These are phyloP conservation scores for Brienomyrus brachyistius DNA, from an alignment of 2,113 vertebrate genomes.

Conservation along the genomic window DNA sequence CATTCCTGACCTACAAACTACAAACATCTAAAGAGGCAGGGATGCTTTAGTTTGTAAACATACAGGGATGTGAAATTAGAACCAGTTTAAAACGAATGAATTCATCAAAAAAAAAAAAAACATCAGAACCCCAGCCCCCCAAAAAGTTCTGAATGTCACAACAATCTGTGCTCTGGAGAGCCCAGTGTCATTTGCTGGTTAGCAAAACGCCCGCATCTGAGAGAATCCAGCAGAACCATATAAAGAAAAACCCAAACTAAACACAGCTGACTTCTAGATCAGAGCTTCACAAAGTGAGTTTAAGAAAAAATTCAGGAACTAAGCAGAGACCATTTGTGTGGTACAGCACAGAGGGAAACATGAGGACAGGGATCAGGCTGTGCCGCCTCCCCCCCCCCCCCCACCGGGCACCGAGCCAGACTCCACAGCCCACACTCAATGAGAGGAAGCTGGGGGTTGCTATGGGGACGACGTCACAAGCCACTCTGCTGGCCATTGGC, in stretches of 20 bases:
- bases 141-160: background rate
- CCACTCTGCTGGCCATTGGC: conserved; percentile 69
- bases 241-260: background rate
- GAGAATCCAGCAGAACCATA: background rate
- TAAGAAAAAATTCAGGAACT: background rate
- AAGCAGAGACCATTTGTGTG: background rate
- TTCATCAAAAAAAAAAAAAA: background rate
- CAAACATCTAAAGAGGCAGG: background rate
- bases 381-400: conserved; percentile 47
- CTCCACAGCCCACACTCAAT: conserved; percentile 62
- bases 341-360: background rate
- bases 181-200: background rate
- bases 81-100: background rate
- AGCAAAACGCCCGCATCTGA: background rate
- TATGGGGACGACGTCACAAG: conserved; percentile 68
- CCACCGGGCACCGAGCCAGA: conserved; percentile 69
- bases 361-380: conserved; percentile 22
- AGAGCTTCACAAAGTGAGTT: background rate
- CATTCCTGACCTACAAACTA: background rate
- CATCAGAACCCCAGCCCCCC: background rate
- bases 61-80: background rate
- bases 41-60: background rate
- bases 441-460: conserved; percentile 62
- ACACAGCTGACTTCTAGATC: background rate
- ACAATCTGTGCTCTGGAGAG: background rate